Percentiles rank a stretch among this genome's conserved stretches.
These are phyloP conservation scores for Heloderma charlesbogerti DNA, from an alignment of 2,113 vertebrate genomes.

Conservation along the genomic window DNA sequence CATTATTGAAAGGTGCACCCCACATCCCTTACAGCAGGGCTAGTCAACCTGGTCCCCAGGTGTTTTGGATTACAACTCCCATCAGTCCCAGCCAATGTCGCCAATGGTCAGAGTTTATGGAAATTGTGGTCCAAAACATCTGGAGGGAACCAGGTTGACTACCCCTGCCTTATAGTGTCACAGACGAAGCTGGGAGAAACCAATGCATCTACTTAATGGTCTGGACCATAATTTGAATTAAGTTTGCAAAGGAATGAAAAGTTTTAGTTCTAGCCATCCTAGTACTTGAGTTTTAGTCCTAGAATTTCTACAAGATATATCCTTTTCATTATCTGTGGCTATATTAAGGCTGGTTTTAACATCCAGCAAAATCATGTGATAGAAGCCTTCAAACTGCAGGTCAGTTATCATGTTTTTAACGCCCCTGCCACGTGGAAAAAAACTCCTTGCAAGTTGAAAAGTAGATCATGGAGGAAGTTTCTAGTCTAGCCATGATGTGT, in stretches of 20 bases:
- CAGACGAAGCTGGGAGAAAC: not conserved
- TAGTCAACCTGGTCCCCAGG: too few relatives aligned
- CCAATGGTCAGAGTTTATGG: too few relatives aligned
- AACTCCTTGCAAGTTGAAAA: not conserved
- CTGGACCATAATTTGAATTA: not conserved
- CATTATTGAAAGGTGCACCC: not conserved
- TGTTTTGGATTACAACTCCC: too few relatives aligned
- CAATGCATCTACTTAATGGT: not conserved
- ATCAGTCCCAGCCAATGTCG: too few relatives aligned
- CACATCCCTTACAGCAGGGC: not conserved
- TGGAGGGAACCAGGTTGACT: not conserved
- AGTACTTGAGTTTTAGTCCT: too few relatives aligned
- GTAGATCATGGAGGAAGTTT: not conserved
- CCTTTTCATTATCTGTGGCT: not conserved
- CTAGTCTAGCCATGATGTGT: not conserved
- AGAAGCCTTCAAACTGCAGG: not conserved
- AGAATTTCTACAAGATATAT: not conserved
- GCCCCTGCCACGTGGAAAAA: not conserved
- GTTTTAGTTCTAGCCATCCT: not conserved
- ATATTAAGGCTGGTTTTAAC: not conserved
- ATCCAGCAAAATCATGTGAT: not conserved
- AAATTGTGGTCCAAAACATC: too few relatives aligned
- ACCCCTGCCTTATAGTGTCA: not conserved
- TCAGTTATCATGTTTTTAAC: not conserved
- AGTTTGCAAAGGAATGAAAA: not conserved